phyloP scores from a whole-genome alignment of 2,888 invertebrate species.

The Mellilla xanthometata region DNA sequence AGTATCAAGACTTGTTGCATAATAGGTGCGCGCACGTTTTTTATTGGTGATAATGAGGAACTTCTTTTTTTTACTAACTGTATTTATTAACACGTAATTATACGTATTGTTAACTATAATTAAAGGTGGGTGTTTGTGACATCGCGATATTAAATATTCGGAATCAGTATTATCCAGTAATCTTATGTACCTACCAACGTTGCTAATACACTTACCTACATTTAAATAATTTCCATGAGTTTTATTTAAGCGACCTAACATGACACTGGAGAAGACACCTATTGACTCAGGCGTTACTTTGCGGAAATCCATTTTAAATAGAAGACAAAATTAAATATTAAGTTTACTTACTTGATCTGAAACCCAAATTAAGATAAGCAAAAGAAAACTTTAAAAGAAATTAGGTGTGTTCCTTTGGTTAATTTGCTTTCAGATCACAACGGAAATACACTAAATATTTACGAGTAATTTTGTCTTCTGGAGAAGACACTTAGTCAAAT shows the following conservation, averaged over 20 bases:
- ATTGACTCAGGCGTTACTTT: too few species aligned
- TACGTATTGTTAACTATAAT: conserved; percentile 30
- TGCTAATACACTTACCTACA: conserved; percentile 82
- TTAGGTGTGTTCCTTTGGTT: too few species aligned
- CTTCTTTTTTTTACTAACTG: conserved; percentile 64
- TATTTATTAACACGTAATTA: conserved; percentile 53
- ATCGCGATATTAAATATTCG: conserved; percentile 61
- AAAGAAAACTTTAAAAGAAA: too few species aligned
- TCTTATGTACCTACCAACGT: conserved; percentile 82
- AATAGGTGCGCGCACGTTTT: conserved; percentile 68
- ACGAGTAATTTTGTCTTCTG: too few species aligned
- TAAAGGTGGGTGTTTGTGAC: conserved; percentile 51
- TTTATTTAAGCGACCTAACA: conserved; percentile 29
- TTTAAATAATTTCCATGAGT: conserved; percentile 58
- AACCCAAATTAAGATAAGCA: too few species aligned
- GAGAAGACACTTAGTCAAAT: too few species aligned
- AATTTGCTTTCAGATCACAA: too few species aligned
- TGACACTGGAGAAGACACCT: too few species aligned
- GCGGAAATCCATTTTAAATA: too few species aligned
- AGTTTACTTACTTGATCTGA: too few species aligned
- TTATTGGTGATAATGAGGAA: conserved; percentile 53
- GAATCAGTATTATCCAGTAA: conserved; percentile 80
- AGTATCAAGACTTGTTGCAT: conserved; percentile 44
- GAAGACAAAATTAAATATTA: too few species aligned
- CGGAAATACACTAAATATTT: too few species aligned